phyloP scores from a whole-genome alignment of 2,797 vertebrate genomes.

The Sebastes itinus region DNA sequence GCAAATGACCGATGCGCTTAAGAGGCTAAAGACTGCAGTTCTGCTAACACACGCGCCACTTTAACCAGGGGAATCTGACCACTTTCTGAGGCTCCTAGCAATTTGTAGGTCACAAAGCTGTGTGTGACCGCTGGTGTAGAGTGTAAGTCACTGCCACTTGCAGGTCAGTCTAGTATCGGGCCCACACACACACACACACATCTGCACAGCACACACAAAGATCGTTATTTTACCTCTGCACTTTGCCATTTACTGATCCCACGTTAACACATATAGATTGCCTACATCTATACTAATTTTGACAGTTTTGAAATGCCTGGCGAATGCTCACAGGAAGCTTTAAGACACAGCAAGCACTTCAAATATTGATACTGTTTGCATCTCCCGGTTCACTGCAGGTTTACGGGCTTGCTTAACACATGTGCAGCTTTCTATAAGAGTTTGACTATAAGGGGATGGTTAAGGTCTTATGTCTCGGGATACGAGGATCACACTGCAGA shows the following conservation, averaged over 20 bases:
- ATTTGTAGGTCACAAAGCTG: constrained; percentile 80
- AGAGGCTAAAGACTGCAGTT: constrained; percentile 29
- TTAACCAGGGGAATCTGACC: constrained; percentile 72
- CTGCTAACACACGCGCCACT: constrained; percentile 23
- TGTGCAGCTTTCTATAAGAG: constrained; percentile 17
- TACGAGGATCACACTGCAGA: constrained; percentile 65
- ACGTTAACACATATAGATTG: neutral
- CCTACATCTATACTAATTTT: constrained; percentile 6
- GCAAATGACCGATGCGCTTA: constrained; percentile 10
- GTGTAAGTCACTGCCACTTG: constrained; percentile 67
- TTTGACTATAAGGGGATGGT: constrained; percentile 40
- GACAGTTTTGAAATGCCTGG: neutral
- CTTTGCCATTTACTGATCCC: constrained; percentile 8
- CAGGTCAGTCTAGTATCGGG: constrained; percentile 51
- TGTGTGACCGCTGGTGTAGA: constrained; percentile 74
- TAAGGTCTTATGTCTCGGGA: constrained; percentile 56
- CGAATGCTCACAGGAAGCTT: constrained; percentile 16
- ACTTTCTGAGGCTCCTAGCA: constrained; percentile 73
- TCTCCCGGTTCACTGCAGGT: neutral
- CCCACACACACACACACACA: constrained; percentile 19
- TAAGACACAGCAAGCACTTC: constrained; percentile 8
- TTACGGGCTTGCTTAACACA: constrained; percentile 19
- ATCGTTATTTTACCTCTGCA: neutral
- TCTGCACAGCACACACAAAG: neutral
- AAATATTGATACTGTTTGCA: constrained; percentile 40